These are phyloP conservation scores for Ageneiosus marmoratus DNA, from an alignment of 2,113 vertebrate species.

Conservation along the genomic window DNA sequence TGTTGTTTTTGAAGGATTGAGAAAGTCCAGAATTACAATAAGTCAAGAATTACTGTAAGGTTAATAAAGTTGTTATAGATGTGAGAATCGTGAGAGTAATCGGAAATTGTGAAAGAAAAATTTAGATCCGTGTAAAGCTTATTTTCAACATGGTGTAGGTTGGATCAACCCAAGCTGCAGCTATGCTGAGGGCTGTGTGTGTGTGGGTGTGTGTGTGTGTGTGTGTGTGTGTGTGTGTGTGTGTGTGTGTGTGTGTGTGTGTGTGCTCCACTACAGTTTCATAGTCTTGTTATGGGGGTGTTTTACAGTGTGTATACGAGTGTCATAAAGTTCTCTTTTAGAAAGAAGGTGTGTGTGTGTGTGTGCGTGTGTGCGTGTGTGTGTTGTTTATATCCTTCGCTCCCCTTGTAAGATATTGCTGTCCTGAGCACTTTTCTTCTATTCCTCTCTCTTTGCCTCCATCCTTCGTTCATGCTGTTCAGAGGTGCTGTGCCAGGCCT, in stretches of 20 bases:
- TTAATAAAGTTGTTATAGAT: neutral
- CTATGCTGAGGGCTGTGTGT: neutral
- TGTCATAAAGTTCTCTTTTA: conserved; percentile 18
- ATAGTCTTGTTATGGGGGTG: conserved; percentile 12
- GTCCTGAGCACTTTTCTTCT: conserved; percentile 28
- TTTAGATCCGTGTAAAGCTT: neutral
- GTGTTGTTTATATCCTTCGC: neutral
- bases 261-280: neutral
- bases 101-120: neutral
- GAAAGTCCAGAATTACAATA: too few species aligned
- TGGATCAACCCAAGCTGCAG: neutral
- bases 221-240: neutral
- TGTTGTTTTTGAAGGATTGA: too few species aligned
- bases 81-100: neutral
- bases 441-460: conserved; percentile 35
- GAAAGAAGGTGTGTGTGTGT: conserved; percentile 15
- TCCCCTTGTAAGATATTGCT: conserved; percentile 25
- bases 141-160: neutral
- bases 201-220: conserved; percentile 5
- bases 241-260: neutral
- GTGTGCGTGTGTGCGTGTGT: conserved; percentile 1
- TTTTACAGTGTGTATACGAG: conserved; percentile 25
- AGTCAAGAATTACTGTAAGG: too few species aligned
- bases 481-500: conserved; percentile 52
- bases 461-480: conserved; percentile 32